phyloP scores from a whole-genome alignment of 2,113 vertebrate species.

The Menidia beryllina region DNA sequence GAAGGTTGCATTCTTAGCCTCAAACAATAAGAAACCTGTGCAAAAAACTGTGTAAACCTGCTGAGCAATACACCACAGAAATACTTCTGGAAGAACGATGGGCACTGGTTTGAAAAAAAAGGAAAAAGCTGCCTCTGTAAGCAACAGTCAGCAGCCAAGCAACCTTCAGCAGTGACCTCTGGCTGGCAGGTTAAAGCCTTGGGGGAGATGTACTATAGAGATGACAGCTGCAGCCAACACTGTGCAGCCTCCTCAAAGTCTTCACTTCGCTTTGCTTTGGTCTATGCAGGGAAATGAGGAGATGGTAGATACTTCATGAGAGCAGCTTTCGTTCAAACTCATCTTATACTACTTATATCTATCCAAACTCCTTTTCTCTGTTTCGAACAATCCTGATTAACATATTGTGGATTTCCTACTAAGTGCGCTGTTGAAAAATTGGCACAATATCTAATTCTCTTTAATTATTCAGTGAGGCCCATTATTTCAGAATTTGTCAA shows the following conservation, averaged over 20 bases:
- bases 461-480: conserved; percentile 61
- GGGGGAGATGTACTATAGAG: conserved; percentile 39
- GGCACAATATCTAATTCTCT: conserved; percentile 30
- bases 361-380: neutral
- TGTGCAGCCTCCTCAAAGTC: conserved; percentile 8
- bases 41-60: conserved; percentile 28
- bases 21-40: conserved; percentile 9
- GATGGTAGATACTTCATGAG: neutral
- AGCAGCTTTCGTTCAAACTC: neutral
- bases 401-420: conserved; percentile 11
- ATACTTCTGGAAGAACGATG: conserved; percentile 10
- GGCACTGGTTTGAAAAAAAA: conserved; percentile 27
- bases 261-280: conserved; percentile 4
- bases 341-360: neutral
- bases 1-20: conserved; percentile 10
- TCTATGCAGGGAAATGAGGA: neutral
- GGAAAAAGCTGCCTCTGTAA: conserved; percentile 54
- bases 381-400: conserved; percentile 6
- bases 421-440: conserved; percentile 31
- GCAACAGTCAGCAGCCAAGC: conserved; percentile 62
- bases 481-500: conserved; percentile 55
- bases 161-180: conserved; percentile 62
- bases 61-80: conserved; percentile 30
- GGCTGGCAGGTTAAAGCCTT: conserved; percentile 46
- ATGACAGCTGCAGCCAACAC: conserved; percentile 8